Conservation (phyloP, 2,113 vertebrate species). For the Syngnathus typhle region DNA sequence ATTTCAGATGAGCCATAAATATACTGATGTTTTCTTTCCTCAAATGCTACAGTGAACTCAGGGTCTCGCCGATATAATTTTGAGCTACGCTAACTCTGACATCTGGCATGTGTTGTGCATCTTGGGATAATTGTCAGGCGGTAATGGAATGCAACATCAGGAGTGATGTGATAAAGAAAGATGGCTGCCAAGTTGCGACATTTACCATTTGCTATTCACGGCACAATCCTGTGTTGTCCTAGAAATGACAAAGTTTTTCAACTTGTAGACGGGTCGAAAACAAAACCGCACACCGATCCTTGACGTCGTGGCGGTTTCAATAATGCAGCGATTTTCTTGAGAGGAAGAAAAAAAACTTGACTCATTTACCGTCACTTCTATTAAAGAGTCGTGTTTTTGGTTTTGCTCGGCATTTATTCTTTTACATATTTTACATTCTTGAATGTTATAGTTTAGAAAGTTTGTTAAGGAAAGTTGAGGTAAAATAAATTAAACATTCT, state of each 20-base stretch:
- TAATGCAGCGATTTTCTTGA: not conserved
- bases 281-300: slow-evolving; percentile 15
- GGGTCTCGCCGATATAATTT: not conserved
- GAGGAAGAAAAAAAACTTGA: not conserved
- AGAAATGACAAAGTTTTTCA: slow-evolving; percentile 48
- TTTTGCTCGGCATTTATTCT: not conserved
- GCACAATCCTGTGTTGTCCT: slow-evolving; percentile 32
- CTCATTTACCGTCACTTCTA: not conserved
- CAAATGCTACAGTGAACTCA: not conserved
- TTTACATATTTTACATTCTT: not conserved
- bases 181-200: slow-evolving; percentile 39
- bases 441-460: not conserved
- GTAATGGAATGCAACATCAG: slow-evolving; percentile 30
- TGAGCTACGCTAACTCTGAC: not conserved
- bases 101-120: slow-evolving; percentile 16
- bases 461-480: not conserved
- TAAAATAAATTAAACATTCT: not conserved
- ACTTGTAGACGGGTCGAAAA: slow-evolving; percentile 6
- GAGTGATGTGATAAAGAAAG: slow-evolving; percentile 40
- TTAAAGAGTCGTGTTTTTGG: not conserved
- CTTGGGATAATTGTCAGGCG: slow-evolving; percentile 24
- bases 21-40: not conserved
- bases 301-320: not conserved
- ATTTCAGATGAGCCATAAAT: not conserved
- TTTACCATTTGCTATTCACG: slow-evolving; percentile 44